A percentile compares a stretch with the other conserved stretches of the same genome.
phyloP scores from a whole-genome alignment of 2,113 vertebrate genomes.

The Carlito syrichta region DNA sequence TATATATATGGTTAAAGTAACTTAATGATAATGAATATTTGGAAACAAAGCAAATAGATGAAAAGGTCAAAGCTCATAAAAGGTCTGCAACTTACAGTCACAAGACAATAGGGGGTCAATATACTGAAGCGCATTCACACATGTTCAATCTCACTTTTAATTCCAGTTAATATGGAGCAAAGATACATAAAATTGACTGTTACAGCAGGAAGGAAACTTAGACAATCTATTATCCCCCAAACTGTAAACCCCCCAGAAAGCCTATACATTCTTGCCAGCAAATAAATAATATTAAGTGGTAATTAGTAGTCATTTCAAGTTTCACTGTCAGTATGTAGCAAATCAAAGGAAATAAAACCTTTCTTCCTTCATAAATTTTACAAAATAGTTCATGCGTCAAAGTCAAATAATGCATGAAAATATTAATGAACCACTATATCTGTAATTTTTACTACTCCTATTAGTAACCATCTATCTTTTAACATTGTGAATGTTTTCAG shows the following conservation, averaged over 20 bases:
- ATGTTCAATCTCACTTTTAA: neutral
- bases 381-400: neutral
- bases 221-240: neutral
- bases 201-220: neutral
- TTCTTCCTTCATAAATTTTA: slow-evolving; percentile 2
- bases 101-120: neutral
- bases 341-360: slow-evolving; percentile 6
- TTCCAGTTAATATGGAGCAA: neutral
- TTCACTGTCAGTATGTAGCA: neutral
- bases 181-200: neutral
- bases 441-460: neutral
- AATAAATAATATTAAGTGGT: neutral
- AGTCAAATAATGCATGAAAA: neutral
- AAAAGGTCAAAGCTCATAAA: neutral
- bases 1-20: neutral
- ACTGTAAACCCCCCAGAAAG: neutral
- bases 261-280: neutral
- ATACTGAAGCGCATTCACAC: neutral
- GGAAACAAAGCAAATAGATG: neutral
- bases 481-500: neutral
- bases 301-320: neutral
- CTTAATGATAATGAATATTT: neutral
- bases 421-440: neutral
- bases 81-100: neutral
- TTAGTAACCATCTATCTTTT: neutral